Evolutionary conservation across 30 jellyfish, hydroid and myxozoan species (phyloP).

Genomic region (Aurelia sp.): DNA sequence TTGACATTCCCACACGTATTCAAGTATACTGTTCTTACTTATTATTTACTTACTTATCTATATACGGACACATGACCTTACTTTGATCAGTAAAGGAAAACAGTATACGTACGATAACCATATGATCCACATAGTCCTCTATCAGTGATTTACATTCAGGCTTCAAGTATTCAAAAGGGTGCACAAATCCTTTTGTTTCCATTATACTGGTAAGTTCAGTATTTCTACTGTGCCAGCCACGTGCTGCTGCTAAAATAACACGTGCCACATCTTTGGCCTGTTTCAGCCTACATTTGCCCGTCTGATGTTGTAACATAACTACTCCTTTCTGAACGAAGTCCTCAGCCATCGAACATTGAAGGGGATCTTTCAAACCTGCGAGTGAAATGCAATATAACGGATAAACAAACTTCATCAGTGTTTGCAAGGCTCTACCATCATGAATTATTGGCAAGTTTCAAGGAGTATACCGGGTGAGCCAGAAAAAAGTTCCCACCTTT

Average conservation of each 20-base stretch:
- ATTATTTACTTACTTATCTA: too few relatives aligned
- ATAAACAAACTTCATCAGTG: too few relatives aligned
- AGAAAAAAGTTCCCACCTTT: too few relatives aligned
- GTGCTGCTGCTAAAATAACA: slow-evolving; percentile 75
- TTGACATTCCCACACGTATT: too few relatives aligned
- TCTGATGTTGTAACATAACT: slow-evolving; percentile 58
- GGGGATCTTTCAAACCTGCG: slow-evolving; percentile 48
- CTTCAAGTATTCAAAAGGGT: slow-evolving; percentile 35
- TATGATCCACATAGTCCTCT: slow-evolving; percentile 70
- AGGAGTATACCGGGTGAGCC: too few relatives aligned
- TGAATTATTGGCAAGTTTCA: too few relatives aligned
- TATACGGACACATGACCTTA: too few relatives aligned
- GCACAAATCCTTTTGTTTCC: slow-evolving; percentile 20
- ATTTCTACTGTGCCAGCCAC: slow-evolving; percentile 76
- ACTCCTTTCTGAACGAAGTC: slow-evolving; percentile 69
- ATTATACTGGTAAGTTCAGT: slow-evolving; percentile 25
- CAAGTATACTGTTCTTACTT: too few relatives aligned
- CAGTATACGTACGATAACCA: slow-evolving; percentile 58
- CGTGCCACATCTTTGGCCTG: slow-evolving; percentile 67
- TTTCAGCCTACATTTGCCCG: slow-evolving; percentile 69
- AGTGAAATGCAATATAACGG: too few relatives aligned
- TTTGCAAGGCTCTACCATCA: too few relatives aligned
- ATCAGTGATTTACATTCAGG: slow-evolving; percentile 62
- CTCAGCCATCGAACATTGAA: slow-evolving; percentile 71
- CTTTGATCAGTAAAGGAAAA: too few relatives aligned